These are phyloP conservation scores for Ellobius talpinus DNA, from an alignment of 2,113 vertebrate species.

Conservation along the genomic window DNA sequence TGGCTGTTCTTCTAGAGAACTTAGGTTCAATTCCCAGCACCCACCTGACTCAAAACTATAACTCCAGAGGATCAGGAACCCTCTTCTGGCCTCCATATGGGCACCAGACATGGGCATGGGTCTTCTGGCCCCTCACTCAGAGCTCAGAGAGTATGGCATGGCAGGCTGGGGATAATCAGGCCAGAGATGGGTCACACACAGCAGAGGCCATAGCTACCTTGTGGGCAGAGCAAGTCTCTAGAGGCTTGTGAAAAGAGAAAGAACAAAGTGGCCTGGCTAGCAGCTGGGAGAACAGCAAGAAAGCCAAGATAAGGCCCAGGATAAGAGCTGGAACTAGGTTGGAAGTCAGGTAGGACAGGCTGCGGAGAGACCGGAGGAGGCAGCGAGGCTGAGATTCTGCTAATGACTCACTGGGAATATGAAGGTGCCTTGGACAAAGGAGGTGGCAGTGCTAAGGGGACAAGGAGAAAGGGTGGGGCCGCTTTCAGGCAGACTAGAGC, in stretches of 20 bases:
- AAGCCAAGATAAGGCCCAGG: conserved; percentile 42
- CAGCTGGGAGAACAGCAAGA: background rate
- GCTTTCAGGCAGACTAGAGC: background rate
- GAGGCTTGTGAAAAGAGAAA: background rate
- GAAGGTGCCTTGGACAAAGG: conserved; percentile 1
- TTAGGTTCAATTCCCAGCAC: background rate
- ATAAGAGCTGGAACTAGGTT: conserved; percentile 53
- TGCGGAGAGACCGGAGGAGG: background rate
- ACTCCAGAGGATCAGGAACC: background rate
- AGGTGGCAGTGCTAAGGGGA: background rate
- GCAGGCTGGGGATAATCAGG: background rate
- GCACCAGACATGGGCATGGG: background rate
- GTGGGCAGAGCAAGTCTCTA: background rate
- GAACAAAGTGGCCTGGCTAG: background rate
- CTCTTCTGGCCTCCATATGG: background rate
- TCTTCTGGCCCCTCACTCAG: background rate
- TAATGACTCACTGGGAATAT: background rate
- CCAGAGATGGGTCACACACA: background rate
- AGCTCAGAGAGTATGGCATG: background rate
- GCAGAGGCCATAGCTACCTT: background rate
- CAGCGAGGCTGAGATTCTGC: background rate
- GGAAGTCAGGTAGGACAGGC: background rate
- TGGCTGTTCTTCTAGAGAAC: background rate
- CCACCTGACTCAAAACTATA: background rate
- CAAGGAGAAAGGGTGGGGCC: background rate